Conservation (phyloP, 2,888 invertebrate genomes). For the Xanthia icteritia region DNA sequence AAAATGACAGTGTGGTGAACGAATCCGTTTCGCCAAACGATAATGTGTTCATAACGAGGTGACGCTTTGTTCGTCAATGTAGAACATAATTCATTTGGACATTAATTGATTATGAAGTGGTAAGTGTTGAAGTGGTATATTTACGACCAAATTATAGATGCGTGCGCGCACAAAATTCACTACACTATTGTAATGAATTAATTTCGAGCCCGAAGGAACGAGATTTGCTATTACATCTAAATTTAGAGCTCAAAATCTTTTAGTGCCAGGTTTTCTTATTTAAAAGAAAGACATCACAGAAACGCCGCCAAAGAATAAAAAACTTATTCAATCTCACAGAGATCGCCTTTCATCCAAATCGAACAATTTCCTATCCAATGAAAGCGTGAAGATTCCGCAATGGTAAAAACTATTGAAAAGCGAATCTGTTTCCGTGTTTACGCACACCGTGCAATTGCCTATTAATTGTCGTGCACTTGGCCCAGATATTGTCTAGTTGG, state of each 20-base stretch:
- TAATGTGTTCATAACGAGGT: constrained; percentile 51
- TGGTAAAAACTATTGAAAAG: constrained; percentile 64
- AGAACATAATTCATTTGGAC: constrained; percentile 35
- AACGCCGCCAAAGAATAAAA: constrained; percentile 18
- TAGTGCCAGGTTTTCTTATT: not conserved
- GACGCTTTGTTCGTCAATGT: constrained; percentile 37
- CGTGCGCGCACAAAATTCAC: not conserved
- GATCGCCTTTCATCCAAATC: constrained; percentile 53
- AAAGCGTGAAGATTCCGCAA: constrained; percentile 70
- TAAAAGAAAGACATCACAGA: constrained; percentile 39
- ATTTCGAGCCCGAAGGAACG: not conserved
- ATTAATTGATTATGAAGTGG: constrained; percentile 49
- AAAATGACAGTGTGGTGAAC: constrained; percentile 56
- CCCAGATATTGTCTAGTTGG: constrained; percentile 69
- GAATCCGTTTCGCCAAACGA: constrained; percentile 52
- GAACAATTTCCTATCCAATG: constrained; percentile 63
- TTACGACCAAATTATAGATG: constrained; percentile 22
- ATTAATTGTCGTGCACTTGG: constrained; percentile 73
- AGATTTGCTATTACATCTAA: not conserved
- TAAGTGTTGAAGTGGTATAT: constrained; percentile 34
- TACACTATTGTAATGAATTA: not conserved
- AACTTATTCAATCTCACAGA: constrained; percentile 43
- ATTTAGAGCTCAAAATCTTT: not conserved
- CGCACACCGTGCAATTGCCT: constrained; percentile 57
- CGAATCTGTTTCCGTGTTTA: constrained; percentile 66